phyloP scores from a whole-genome alignment of 2,888 invertebrate genomes.

The Xylocampa areola region DNA sequence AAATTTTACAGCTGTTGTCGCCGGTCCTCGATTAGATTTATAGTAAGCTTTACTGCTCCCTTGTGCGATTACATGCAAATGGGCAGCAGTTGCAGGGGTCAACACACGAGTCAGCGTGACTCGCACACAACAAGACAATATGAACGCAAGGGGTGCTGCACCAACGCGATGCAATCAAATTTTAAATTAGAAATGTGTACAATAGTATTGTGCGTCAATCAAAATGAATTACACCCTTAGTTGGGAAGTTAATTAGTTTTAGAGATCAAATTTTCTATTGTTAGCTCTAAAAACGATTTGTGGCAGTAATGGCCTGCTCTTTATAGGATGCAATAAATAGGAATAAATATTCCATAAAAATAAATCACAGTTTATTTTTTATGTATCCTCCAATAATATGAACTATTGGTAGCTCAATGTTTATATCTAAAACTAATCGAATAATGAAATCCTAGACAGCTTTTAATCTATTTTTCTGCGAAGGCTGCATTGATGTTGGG shows the following conservation, averaged over 20 bases:
- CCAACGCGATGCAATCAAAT: conserved; percentile 68
- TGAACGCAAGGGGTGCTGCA: conserved; percentile 49
- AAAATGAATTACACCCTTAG: conserved; percentile 67
- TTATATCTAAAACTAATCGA: conserved; percentile 16
- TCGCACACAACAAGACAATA: conserved; percentile 48
- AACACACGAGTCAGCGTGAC: conserved; percentile 58
- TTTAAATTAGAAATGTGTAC: conserved; percentile 75
- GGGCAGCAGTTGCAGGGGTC: conserved; percentile 58
- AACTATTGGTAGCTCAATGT: neutral
- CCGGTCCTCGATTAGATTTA: conserved; percentile 69
- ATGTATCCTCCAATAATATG: neutral
- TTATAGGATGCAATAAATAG: conserved; percentile 33
- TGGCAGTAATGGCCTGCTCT: conserved; percentile 16
- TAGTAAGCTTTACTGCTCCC: conserved; percentile 74
- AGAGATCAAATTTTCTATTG: conserved; percentile 61
- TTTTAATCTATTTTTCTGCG: conserved; percentile 23
- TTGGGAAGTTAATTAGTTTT: conserved; percentile 67
- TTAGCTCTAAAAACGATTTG: conserved; percentile 49
- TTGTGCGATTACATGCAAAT: conserved; percentile 63
- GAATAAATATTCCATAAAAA: conserved; percentile 31
- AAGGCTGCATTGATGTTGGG: conserved; percentile 27
- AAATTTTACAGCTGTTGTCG: conserved; percentile 71
- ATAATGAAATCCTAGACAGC: conserved; percentile 21
- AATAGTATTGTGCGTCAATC: conserved; percentile 67
- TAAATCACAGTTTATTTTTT: conserved; percentile 5